phyloP scores from a whole-genome alignment of 2,113 vertebrate species.

The Clupea harengus region DNA sequence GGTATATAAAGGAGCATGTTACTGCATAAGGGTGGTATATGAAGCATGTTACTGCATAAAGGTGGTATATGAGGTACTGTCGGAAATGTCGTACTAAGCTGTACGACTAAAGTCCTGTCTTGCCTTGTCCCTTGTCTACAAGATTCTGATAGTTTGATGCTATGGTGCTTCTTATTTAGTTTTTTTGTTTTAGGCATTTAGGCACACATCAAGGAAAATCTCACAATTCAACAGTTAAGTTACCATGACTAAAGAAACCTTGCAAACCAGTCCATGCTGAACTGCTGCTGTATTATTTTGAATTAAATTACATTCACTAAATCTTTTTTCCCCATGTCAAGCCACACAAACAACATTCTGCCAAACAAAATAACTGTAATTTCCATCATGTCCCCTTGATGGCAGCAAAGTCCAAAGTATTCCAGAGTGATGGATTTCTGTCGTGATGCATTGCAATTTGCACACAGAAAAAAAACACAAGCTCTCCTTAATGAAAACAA shows the following conservation, averaged over 20 bases:
- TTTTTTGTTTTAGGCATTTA: too few relatives aligned
- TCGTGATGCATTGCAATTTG: neutral
- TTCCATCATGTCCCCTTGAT: neutral
- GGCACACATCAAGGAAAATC: too few relatives aligned
- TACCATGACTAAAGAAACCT: neutral
- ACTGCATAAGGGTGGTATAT: too few relatives aligned
- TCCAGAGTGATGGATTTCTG: neutral
- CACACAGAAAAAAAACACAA: neutral
- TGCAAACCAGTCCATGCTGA: neutral
- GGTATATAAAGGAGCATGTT: too few relatives aligned
- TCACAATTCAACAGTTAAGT: too few relatives aligned
- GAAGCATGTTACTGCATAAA: too few relatives aligned
- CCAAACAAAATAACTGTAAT: neutral
- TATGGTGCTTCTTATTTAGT: too few relatives aligned
- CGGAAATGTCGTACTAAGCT: too few relatives aligned
- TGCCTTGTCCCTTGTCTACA: too few relatives aligned
- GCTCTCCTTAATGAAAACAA: neutral
- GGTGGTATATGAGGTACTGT: too few relatives aligned
- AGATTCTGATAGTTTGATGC: too few relatives aligned
- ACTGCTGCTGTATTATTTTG: neutral
- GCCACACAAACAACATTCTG: neutral
- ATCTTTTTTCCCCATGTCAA: neutral
- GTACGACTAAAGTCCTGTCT: too few relatives aligned
- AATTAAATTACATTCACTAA: neutral
- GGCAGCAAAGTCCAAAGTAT: slow-evolving; percentile 5